Evolutionary conservation across 2,888 invertebrate species (phyloP).

Genomic region (Amorpha juglandis): DNA sequence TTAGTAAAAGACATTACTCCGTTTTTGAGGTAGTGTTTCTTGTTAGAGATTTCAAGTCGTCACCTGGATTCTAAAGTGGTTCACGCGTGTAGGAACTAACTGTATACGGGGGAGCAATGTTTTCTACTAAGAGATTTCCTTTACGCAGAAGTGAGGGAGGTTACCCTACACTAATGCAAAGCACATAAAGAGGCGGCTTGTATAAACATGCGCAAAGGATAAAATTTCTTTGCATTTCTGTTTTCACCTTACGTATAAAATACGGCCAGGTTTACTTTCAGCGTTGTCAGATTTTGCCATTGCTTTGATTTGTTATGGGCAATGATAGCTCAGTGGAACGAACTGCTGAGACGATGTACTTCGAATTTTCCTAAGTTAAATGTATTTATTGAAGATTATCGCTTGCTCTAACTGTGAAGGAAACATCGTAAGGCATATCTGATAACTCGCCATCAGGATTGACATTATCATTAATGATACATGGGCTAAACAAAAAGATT

Average conservation of each 20-base stretch:
- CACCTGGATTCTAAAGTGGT: constrained; percentile 38
- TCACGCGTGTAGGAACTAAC: constrained; percentile 36
- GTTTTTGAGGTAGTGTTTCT: constrained; percentile 41
- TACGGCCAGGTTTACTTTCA: neutral
- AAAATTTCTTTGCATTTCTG: constrained; percentile 36
- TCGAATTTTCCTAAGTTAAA: too few relatives aligned
- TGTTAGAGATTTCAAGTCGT: constrained; percentile 42
- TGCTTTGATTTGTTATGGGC: neutral
- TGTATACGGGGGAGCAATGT: constrained; percentile 42
- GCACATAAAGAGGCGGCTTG: constrained; percentile 45
- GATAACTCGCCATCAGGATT: too few relatives aligned
- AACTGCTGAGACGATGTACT: too few relatives aligned
- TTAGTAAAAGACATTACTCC: neutral
- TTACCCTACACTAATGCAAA: constrained; percentile 50
- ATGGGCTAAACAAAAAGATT: neutral
- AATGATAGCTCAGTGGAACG: too few relatives aligned
- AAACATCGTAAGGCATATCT: neutral
- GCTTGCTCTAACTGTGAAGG: too few relatives aligned
- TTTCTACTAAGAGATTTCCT: constrained; percentile 42
- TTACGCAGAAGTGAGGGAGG: constrained; percentile 34
- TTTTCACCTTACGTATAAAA: constrained; percentile 14
- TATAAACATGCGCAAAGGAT: constrained; percentile 43
- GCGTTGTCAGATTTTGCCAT: neutral
- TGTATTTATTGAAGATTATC: too few relatives aligned
- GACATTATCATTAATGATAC: too few relatives aligned